Evolutionary conservation across 2,113 vertebrate genomes (phyloP), one percentile per base, ranked within the genome.

Genomic region (Microcebus griseorufus): DNA sequence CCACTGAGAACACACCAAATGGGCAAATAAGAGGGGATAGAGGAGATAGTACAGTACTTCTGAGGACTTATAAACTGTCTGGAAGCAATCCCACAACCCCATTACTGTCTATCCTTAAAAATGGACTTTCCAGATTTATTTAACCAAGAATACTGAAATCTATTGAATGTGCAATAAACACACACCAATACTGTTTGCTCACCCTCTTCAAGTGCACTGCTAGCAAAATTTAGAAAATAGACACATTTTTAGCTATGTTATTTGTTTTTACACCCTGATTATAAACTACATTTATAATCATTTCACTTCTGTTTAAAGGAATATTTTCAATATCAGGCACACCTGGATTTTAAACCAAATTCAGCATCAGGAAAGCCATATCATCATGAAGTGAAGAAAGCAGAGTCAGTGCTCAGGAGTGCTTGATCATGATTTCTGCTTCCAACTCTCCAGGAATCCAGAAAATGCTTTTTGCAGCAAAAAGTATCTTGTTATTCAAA

Each of bases 391-490:
- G 22, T 29, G 6, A 39, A 82, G 51, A 70, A 93, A 75, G 12
- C 20, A 32, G n/a, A 65, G 45, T 64, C 64, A 39, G 64, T 42
- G 60, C 27, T 6, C 34, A 34, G 23, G 12, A 18, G 27, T 48
- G 3, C 4, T 3, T 45, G 23, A 39, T 87, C 39, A 53, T 58
- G 64, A 80, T 69, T 78, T 95, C 37, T 87, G 25, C 39, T 53
- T 81, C 60, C 60, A 69, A 17, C 9, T 45, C n/a, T 72, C 20
- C 39, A 81, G 11, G 48, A 85, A 84, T 23, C 5, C 37, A 69
- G 42, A 95, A 88, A 62, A 72, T 76, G 60, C 64, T 92, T 87
- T 60, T 48, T 75, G 39, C 62, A 81, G 27, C 8, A 97, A 78
- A 81, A 58, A 60, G 6, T 62, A 13, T 32, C 27, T 5, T 51